phyloP scores from a whole-genome alignment of 2,797 vertebrate genomes.

The Anguilla marmorata region DNA sequence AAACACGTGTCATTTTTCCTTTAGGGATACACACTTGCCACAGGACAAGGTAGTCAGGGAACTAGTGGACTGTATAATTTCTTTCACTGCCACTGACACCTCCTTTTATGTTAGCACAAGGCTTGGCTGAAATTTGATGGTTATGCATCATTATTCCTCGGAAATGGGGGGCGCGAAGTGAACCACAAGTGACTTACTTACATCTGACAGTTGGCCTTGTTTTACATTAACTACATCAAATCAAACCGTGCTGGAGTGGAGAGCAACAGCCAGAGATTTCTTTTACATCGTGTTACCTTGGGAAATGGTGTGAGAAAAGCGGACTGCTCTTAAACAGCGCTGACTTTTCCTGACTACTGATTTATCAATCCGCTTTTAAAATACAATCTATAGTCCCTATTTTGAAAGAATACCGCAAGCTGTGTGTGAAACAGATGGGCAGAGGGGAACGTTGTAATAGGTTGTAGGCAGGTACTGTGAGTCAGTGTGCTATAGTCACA shows the following conservation, averaged over 20 bases:
- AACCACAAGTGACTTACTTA: slow-evolving; percentile 70
- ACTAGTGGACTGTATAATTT: slow-evolving; percentile 76
- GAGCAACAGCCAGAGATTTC: slow-evolving; percentile 69
- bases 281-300: slow-evolving; percentile 53
- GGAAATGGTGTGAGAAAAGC: slow-evolving; percentile 59
- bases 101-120: slow-evolving; percentile 72
- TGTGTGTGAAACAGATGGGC: neutral
- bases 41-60: slow-evolving; percentile 67
- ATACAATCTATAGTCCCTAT: neutral
- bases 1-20: slow-evolving; percentile 71
- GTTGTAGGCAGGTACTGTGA: too few relatives aligned
- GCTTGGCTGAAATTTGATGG: slow-evolving; percentile 75
- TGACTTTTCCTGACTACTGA: slow-evolving; percentile 32
- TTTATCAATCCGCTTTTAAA: slow-evolving; percentile 20
- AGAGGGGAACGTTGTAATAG: neutral
- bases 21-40: slow-evolving; percentile 62
- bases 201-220: slow-evolving; percentile 78
- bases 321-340: slow-evolving; percentile 14
- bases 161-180: slow-evolving; percentile 74
- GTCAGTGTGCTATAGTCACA: neutral
- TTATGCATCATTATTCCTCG: slow-evolving; percentile 79
- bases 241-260: slow-evolving; percentile 67
- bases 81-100: slow-evolving; percentile 68
- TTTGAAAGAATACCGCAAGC: neutral
- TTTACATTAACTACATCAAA: slow-evolving; percentile 80